These are phyloP conservation scores for Mactromeris polynyma DNA, from an alignment of 2,888 invertebrate species.

Conservation along the genomic window DNA sequence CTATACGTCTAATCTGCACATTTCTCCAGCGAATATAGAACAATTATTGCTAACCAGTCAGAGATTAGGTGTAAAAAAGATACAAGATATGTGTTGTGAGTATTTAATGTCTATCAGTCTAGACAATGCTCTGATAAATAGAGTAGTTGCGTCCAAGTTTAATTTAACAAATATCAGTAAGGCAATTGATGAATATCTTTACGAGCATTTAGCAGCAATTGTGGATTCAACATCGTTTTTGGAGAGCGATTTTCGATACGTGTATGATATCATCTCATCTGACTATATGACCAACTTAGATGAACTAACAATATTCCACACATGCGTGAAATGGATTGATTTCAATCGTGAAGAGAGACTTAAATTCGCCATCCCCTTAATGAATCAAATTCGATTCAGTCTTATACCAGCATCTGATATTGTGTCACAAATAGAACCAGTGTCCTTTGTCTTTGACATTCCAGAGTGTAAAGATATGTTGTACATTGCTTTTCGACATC, in stretches of 20 bases:
- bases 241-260: conserved; percentile 59
- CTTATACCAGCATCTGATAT: conserved; percentile 78
- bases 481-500: conserved; percentile 76
- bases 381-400: conserved; percentile 75
- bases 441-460: conserved; percentile 69
- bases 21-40: conserved; percentile 73
- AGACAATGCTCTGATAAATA: conserved; percentile 70
- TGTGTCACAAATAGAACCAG: conserved; percentile 76
- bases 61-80: conserved; percentile 71
- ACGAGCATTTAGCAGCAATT: conserved; percentile 71
- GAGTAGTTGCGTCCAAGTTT: conserved; percentile 73
- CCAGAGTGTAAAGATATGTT: conserved; percentile 76
- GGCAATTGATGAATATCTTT: conserved; percentile 69
- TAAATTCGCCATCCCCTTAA: conserved; percentile 69
- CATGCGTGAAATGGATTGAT: conserved; percentile 80
- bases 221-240: conserved; percentile 71
- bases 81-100: conserved; percentile 69
- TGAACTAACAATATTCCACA: conserved; percentile 79
- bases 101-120: conserved; percentile 68
- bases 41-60: conserved; percentile 73
- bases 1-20: conserved; percentile 75
- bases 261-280: conserved; percentile 73
- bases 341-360: conserved; percentile 73
- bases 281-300: conserved; percentile 69
- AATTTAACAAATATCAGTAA: conserved; percentile 70